Base-by-base conservation (phyloP, 2,797 vertebrate species). In the Channallabes apus region DNA sequence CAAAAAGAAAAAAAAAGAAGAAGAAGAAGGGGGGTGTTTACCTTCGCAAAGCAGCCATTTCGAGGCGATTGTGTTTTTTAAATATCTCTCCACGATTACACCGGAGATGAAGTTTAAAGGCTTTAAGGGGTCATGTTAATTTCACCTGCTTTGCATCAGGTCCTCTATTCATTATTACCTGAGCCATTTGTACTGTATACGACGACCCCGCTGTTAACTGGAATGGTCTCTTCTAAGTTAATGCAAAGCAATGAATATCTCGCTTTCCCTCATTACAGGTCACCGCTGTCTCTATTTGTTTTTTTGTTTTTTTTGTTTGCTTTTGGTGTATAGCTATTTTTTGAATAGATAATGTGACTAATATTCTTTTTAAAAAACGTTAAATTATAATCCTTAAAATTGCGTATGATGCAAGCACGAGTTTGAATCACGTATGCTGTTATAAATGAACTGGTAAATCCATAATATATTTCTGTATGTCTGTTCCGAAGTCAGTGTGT, bases 21-120 rank as follows among this genome's bases (percentile, higher is more conserved):
- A 27, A 7, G 38, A 87, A 84, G 88, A 85, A 90, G 65, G 58
- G 56, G 35, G 81, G 69, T 78, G 84, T 85, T 88, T 86, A 83
- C 83, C 71, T 82, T 79, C 15, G 32, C 76, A 51, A 84, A 67
- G 35, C 68, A 54, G 82, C 61, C 71, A 83, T 88, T 82, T 88
- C 68, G 69, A 64, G 12, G 29, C 18, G 22, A 59, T 32, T 54
- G 71, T 8, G 35, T 69, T 58, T 86, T 51, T 84, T 85, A 35
- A 71, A 87, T 67, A 82, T 83, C 77, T 82, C 35, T 38, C 9
- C 4, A 1, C 4, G n/a, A 77, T 86, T 80, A 83, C 82, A 61
- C 54, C 2, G 69, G 84, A 62, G 27, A 86, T 82, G 24, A 84
- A 29, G 38, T 84, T 77, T 56, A 86, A 77, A 80, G 73, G 62